phyloP scores from a whole-genome alignment of 2,888 invertebrate genomes.

The Drosophila yooni region DNA sequence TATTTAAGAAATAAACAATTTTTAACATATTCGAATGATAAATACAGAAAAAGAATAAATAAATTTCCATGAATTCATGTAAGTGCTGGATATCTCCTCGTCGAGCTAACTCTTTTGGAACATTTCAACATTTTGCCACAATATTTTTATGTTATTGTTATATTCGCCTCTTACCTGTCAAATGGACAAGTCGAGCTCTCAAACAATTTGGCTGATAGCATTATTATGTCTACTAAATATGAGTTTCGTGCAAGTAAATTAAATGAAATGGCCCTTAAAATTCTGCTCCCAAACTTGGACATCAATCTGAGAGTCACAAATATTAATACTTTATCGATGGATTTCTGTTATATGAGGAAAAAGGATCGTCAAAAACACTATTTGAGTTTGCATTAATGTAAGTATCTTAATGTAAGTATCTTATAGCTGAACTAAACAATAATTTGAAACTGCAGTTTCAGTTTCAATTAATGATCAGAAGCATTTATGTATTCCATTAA shows the following conservation, averaged over 20 bases:
- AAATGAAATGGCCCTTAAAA: not conserved
- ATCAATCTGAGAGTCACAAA: conserved; percentile 13
- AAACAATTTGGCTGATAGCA: not conserved
- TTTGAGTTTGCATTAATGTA: conserved; percentile 13
- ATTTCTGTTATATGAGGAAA: conserved; percentile 11
- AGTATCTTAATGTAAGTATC: not conserved
- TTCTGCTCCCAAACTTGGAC: not conserved
- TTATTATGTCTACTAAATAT: not conserved
- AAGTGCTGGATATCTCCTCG: not conserved
- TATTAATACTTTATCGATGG: not conserved
- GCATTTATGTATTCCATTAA: conserved; percentile 25
- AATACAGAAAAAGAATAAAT: not conserved
- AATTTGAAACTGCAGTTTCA: conserved; percentile 6
- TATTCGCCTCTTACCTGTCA: conserved; percentile 1
- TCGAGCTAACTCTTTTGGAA: not conserved
- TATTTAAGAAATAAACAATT: not conserved
- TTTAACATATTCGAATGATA: not conserved
- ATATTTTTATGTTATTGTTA: not conserved
- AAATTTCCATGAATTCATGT: not conserved
- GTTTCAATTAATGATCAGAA: conserved; percentile 6
- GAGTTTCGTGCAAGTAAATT: not conserved
- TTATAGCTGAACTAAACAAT: not conserved
- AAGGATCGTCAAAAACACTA: not conserved
- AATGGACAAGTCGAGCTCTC: conserved; percentile 9
- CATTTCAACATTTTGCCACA: not conserved